These are phyloP conservation scores for Chaenocephalus aceratus DNA, from an alignment of 2,113 vertebrate species.

Conservation along the genomic window DNA sequence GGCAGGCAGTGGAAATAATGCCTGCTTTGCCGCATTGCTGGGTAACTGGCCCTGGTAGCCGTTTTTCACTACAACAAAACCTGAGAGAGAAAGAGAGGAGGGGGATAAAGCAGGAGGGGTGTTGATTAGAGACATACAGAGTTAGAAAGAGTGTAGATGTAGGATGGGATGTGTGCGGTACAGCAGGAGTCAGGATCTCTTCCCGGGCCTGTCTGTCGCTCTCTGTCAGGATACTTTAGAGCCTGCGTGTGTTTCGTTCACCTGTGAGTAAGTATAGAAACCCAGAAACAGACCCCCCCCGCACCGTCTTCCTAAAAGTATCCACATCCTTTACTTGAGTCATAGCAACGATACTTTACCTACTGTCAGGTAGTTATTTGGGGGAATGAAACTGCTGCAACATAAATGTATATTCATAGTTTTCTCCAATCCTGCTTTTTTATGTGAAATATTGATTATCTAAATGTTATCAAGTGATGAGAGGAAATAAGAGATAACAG, in stretches of 20 bases:
- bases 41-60: conserved; percentile 14
- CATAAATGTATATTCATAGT: background rate
- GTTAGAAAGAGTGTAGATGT: conserved; percentile 19
- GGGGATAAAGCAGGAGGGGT: conserved; percentile 1
- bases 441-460: background rate
- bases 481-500: background rate
- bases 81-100: conserved; percentile 34
- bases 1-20: conserved; percentile 75
- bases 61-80: conserved; percentile 27
- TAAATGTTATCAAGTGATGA: background rate
- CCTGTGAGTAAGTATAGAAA: conserved; percentile 47
- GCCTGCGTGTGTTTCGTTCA: conserved; percentile 12
- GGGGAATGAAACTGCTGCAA: background rate
- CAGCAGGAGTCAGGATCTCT: conserved; percentile 25
- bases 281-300: conserved; percentile 3
- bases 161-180: conserved; percentile 45
- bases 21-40: conserved; percentile 71
- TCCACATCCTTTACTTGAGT: conserved; percentile 4
- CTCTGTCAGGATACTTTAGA: conserved; percentile 42
- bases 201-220: conserved; percentile 8
- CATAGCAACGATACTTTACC: background rate
- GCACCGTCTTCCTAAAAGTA: background rate
- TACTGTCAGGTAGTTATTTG: background rate
- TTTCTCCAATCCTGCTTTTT: background rate
- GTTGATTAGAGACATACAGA: conserved; percentile 12